Evolutionary conservation across 2,113 vertebrate genomes (phyloP).

Genomic region (Nettapus auritus): DNA sequence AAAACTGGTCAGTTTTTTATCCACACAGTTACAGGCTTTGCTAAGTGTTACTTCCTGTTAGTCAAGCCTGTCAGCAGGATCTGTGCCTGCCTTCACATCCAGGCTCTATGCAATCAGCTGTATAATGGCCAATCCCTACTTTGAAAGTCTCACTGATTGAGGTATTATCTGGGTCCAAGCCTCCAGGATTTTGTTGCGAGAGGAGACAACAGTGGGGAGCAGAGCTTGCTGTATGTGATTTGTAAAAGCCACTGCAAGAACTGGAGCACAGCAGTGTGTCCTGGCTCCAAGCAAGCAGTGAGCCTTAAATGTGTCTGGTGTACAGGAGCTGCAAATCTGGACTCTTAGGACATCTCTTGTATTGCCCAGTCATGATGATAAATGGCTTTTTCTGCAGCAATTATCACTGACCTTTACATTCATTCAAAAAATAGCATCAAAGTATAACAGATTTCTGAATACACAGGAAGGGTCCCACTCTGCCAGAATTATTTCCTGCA

Average conservation of each 20-base stretch:
- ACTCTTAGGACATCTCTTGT: neutral
- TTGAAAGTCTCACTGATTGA: neutral
- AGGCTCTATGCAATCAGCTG: neutral
- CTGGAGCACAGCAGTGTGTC: neutral
- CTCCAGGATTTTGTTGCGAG: neutral
- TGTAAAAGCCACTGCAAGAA: neutral
- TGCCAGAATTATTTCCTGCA: neutral
- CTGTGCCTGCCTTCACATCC: fast-evolving
- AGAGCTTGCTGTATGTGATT: neutral
- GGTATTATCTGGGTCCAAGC: neutral
- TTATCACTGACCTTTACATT: neutral
- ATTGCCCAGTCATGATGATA: neutral
- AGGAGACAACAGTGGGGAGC: neutral
- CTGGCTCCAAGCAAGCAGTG: neutral
- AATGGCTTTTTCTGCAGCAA: neutral
- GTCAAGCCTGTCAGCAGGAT: neutral
- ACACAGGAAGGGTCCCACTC: neutral
- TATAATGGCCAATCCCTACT: neutral
- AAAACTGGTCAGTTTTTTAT: neutral
- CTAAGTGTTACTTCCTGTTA: neutral
- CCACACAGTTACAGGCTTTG: neutral
- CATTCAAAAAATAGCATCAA: neutral
- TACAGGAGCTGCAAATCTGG: neutral
- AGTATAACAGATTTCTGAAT: neutral
- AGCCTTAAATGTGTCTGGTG: neutral